Evolutionary conservation across 2,888 invertebrate species (phyloP), one percentile per base, ranked within the genome.

Genomic region (Deroplatys truncata): DNA sequence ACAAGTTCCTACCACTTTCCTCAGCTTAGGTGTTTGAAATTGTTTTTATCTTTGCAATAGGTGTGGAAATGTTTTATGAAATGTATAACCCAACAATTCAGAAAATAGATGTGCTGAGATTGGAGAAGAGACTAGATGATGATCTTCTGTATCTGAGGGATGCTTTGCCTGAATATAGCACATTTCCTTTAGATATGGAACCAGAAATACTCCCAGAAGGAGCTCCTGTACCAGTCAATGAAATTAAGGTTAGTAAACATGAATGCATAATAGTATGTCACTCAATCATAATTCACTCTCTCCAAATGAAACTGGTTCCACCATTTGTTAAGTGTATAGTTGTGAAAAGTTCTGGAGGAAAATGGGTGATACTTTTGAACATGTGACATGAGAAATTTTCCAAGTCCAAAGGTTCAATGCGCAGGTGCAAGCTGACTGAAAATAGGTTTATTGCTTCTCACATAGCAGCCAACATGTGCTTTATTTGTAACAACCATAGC

Each of bases 81-180:
- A 94, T 99, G 92, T 99, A 99, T 92, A 99, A 98, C 93, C 99
- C 99, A 25, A 96, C 97, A 0, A 95, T 99, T 91, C 97, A 97
- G 92, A 96, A 96, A 92, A 96, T 99, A 82, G 98, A 99, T 94
- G 98, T 99, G 2, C 93, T 99, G 25, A 96, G 97, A 82, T 94
- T 99, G 82, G 99, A 99, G 93, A 99, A 98, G 93, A 95, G 99
- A 88, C 94, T 99, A 29, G 99, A 99, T 93, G 96, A 97, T 43
- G 96, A 97, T 92, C 94, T 99, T 86, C 94, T 96, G 28, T 99
- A 99, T 93, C 94, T 99, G 87, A 94, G 97, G 92, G 99, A 99
- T 95, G 98, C 98, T 2, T 94, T 97, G 84, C 97, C 97, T 0
- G 98, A 99, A 93, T 98, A 97, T 93, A 98, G 98, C 93, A 99